Conservation (phyloP, 2,888 invertebrate species). For the Apantesis nais region DNA sequence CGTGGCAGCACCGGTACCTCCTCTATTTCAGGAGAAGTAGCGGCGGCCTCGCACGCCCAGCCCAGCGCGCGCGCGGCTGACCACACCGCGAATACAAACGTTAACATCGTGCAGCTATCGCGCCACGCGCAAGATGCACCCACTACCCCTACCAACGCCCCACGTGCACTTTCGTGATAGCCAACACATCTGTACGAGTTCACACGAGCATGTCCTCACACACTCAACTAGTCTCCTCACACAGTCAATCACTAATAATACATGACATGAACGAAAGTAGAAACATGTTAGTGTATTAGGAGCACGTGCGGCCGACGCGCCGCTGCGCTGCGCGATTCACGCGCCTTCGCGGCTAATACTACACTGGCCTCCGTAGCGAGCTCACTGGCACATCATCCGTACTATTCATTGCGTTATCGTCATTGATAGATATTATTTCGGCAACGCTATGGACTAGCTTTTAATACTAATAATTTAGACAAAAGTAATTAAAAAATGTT, state of each 20-base stretch:
- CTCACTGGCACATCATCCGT: conserved; percentile 62
- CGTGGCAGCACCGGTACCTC: conserved; percentile 77
- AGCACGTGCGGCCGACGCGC: conserved; percentile 61
- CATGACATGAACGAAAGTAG: conserved; percentile 35
- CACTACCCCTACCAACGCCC: conserved; percentile 66
- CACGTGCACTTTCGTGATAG: conserved; percentile 58
- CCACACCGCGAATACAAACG: conserved; percentile 87
- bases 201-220: conserved; percentile 52
- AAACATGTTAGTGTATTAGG: conserved; percentile 53
- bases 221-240: conserved; percentile 51
- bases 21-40: conserved; percentile 71
- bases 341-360: conserved; percentile 71
- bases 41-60: conserved; percentile 68
- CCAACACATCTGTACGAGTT: conserved; percentile 67
- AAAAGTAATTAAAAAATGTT: conserved; percentile 45
- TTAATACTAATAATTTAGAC: conserved; percentile 50
- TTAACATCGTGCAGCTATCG: conserved; percentile 83
- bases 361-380: conserved; percentile 66
- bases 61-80: conserved; percentile 87
- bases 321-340: conserved; percentile 64
- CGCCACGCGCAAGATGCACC: conserved; percentile 65
- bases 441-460: conserved; percentile 53
- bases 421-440: conserved; percentile 69
- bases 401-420: conserved; percentile 72
- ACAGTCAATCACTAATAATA: conserved; percentile 51